Base-by-base conservation (phyloP, 1,140 invertebrate genomes). In the Drosophila tropicalis region DNA sequence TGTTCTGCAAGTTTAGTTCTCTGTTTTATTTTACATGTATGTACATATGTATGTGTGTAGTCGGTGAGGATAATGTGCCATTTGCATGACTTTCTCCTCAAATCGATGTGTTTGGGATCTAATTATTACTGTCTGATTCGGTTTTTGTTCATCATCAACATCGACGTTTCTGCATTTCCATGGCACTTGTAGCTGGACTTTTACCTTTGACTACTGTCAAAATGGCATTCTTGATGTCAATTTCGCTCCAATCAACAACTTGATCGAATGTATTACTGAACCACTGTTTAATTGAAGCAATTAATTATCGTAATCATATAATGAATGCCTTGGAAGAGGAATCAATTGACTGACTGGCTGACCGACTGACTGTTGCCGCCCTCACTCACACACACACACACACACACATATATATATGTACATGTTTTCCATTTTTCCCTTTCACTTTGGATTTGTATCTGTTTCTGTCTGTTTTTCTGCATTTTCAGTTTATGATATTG, bases 251-350 rank as follows among this genome's bases (percentile, higher is more conserved):
- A 55, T 55, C 39, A 47, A 56, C 32, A 36, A 17, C 15, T 1
- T 36, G 68, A 62, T 73, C 72, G 62, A 69, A 34, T 60, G 71
- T 73, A 36, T 58, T 12, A 77, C 66, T 74, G 71, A 77, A 70
- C 66, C 7, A 51, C 12, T 51, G 44, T 77, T 62, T 70, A 69
- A 77, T 77, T 77, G 66, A 70, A 77, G 56, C 67, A 72, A 77
- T 74, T 77, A 73, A 74, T 77, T 74, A 77, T 70, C 67, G 70
- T 77, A 76, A 72, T 72, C 71, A 77, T 62, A 70, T 74, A 67
- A 73, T 74, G 73, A 58, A 62, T 32, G 34, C n/a, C n/a, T 19
- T 36, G 15, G 15, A 17, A 10, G 15, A 17, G n/a, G 15, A 57
- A 15, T 25, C 25, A 32, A 56, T 25, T 34, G 17, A 36, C 32